Evolutionary conservation across 2,113 vertebrate species (phyloP).

Genomic region (Aspidoscelis tigris): DNA sequence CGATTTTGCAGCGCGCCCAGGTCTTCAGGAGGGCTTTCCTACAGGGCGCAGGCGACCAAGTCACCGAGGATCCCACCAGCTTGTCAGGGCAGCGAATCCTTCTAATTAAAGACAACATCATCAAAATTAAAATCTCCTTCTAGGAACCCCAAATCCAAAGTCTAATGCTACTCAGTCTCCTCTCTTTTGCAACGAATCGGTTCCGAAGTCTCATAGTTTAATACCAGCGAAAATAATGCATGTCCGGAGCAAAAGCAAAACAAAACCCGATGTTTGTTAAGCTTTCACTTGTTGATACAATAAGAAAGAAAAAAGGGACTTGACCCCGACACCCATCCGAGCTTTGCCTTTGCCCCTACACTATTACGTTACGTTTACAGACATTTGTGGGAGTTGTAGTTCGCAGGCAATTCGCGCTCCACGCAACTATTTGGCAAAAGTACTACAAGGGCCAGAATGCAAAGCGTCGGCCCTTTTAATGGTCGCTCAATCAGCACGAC

Average conservation of each 20-base stretch:
- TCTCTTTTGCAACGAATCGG: neutral
- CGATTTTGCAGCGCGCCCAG: slow-evolving; percentile 10
- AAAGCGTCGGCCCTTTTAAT: accelerated
- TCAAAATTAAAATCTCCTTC: neutral
- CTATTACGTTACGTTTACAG: slow-evolving; percentile 34
- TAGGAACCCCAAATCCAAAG: neutral
- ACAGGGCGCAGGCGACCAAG: neutral
- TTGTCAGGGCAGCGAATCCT: slow-evolving; percentile 30
- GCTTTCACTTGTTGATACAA: neutral
- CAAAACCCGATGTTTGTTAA: accelerated
- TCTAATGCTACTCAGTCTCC: neutral
- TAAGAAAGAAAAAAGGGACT: neutral
- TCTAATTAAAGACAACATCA: slow-evolving; percentile 60
- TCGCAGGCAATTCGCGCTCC: neutral
- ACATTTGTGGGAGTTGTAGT: slow-evolving; percentile 52
- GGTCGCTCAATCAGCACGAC: too few relatives aligned
- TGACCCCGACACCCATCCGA: accelerated
- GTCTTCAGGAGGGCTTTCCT: slow-evolving; percentile 4
- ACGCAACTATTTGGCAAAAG: accelerated
- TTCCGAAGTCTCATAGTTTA: neutral
- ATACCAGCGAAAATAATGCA: neutral
- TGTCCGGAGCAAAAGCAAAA: neutral
- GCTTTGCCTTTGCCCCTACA: neutral
- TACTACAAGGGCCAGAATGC: slow-evolving; percentile 71
- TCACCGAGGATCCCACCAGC: slow-evolving; percentile 26